A percentile compares a stretch with the other conserved stretches of the same genome.
These are phyloP conservation scores for Cryptocephalus moraei DNA, from an alignment of 2,888 invertebrate species.

Conservation along the genomic window DNA sequence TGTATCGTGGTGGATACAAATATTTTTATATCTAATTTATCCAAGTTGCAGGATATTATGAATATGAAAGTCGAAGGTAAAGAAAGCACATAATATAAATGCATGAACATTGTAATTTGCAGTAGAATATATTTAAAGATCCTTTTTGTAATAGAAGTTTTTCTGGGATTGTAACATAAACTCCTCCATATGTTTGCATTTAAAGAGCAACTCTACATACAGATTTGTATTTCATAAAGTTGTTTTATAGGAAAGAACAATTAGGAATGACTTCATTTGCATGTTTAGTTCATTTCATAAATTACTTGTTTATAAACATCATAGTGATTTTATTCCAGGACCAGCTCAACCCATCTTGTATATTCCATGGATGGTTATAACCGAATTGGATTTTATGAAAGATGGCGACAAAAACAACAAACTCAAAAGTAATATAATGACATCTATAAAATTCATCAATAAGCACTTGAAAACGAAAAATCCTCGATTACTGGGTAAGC, in stretches of 20 bases:
- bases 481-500: conserved; percentile 25
- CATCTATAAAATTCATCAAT: conserved; percentile 44
- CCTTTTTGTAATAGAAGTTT: too few species aligned
- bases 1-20: conserved; percentile 44
- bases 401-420: conserved; percentile 14
- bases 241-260: too few species aligned
- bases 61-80: conserved; percentile 18
- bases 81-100: too few species aligned
- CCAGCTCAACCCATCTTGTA: conserved; percentile 35
- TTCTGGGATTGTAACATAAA: too few species aligned
- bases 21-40: conserved; percentile 37
- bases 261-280: too few species aligned
- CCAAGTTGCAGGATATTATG: conserved; percentile 32
- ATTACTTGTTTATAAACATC: not conserved
- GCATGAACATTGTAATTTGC: too few species aligned
- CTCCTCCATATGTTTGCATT: too few species aligned
- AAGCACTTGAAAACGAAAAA: conserved; percentile 17
- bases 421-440: conserved; percentile 7
- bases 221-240: not conserved
- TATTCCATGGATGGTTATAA: conserved; percentile 51
- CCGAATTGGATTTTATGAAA: conserved; percentile 49
- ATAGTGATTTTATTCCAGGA: conserved; percentile 17
- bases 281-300: not conserved
- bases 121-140: not conserved
- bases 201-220: not conserved